Evolutionary conservation across 2,113 vertebrate species (phyloP), one percentile per base, ranked within the genome.

Genomic region (Eidolon helvum): DNA sequence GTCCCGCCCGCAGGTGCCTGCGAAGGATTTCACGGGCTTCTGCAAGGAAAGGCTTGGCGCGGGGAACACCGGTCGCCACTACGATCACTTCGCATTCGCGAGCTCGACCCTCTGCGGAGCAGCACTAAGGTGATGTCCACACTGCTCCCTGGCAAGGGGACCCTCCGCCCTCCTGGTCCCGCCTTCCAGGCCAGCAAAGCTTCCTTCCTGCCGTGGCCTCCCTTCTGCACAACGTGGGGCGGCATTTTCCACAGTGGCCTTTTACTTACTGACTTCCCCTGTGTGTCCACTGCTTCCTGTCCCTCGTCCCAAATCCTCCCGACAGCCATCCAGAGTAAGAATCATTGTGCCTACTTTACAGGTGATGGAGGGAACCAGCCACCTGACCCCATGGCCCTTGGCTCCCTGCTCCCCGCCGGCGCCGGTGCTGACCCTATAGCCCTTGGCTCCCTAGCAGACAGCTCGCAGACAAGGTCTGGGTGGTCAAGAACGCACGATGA

Each of bases 201-300:
- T 24, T 24, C 15, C 35, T 69, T 53, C 65, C 65, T 38, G 30
- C 4, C 48, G 19, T 15, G 1, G 61, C 22, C n/a, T 65, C 24
- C 1, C 0, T 4, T 43, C 24, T 3, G 2, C 15, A 24, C 5
- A 10, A 8, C 5, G 10, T 22, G 28, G 7, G 0, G 2, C 12
- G 66, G 72, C 33, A 35, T 35, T 38, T 65, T 35, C 16, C 40
- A 7, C 2, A 7, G 30, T 16, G 43, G 15, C 35, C 10, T 22
- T 38, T 48, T 21, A 10, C 55, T 11, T 38, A 33, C 0, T 50
- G 38, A 24, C 66, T 66, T 86, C 16, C 35, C 83, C 61, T 40
- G 0, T 1, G 22, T 38, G 21, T 50, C 68, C 38, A 5, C 0
- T 5, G 10, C 50, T 43, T 84, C 26, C 1, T 7, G 2, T 2